Evolutionary conservation across 2,797 vertebrate species (phyloP), one percentile per base, ranked within the genome.

Genomic region (Psittacula echo): DNA sequence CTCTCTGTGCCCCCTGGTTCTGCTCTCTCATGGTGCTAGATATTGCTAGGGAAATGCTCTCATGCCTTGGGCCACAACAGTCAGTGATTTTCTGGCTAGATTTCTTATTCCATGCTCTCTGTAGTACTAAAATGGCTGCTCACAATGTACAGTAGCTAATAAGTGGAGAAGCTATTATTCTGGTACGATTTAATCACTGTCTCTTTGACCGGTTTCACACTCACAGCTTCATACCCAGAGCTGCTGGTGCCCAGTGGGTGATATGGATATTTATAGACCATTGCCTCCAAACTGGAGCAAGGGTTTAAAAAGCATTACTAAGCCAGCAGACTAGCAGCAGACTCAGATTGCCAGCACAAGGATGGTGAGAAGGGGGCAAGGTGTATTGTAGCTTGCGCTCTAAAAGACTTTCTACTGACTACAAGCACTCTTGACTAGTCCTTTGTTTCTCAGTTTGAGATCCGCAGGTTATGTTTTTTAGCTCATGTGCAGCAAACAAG

Each of bases 51-150:
- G 26, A 68, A 83, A 34, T 4, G 2, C 14, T 67, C 13, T 54
- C 18, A 27, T 0, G 2, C 4, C 47, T 48, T 29, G 11, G 60
- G 23, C 11, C 23, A 54, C 37, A 60, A 13, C 4, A 70, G n/a
- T 10, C 48, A 58, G 39, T 12, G 20, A 12, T 62, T 81, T 86
- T 79, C 18, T 76, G 45, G 18, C 6, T 47, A 24, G 21, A 29
- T 73, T 66, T 74, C 26, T 58, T 60, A 45, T 50, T 62, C 20
- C 18, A 6, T 2, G 1, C 14, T 50, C 19, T 77, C 3, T 21
- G 30, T 53, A 48, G 24, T 29, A 45, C 23, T 39, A 26, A 64
- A 76, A 47, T 15, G 9, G 5, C 32, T 84, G 14, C 50, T 79
- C 8, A 34, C 7, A 53, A 56, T 2, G 7, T 37, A 39, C 58